phyloP scores from a whole-genome alignment of 1,140 invertebrate species.

The Pseudobourletiella spinata region DNA sequence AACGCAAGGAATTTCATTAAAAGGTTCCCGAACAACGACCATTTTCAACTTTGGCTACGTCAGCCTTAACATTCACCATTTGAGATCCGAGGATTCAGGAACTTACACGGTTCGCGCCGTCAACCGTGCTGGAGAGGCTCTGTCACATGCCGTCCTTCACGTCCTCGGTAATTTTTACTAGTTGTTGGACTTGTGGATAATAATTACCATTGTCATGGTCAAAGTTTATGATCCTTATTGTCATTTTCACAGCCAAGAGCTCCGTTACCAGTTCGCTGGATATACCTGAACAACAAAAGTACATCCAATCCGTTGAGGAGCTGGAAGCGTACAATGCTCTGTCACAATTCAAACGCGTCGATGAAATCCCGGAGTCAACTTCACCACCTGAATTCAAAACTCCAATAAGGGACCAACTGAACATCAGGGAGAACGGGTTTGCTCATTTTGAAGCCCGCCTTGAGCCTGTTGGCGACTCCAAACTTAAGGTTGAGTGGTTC shows the following conservation, averaged over 20 bases:
- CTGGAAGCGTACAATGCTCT: slow-evolving; percentile 72
- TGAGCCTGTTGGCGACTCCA: slow-evolving; percentile 84
- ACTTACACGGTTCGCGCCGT: slow-evolving; percentile 81
- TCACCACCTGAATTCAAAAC: slow-evolving; percentile 83
- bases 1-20: not conserved
- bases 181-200: too few species aligned
- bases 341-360: slow-evolving; percentile 58
- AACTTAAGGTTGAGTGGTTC: slow-evolving; percentile 87
- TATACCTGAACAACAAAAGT: slow-evolving; percentile 41
- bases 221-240: too few species aligned
- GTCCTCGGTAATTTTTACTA: slow-evolving; percentile 19
- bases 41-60: slow-evolving; percentile 98
- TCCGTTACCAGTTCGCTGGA: slow-evolving; percentile 1
- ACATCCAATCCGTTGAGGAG: slow-evolving; percentile 85
- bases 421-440: slow-evolving; percentile 83
- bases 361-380: slow-evolving; percentile 65
- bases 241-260: slow-evolving; percentile 7
- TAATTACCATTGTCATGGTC: not conserved
- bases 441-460: slow-evolving; percentile 93
- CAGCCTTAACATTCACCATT: slow-evolving; percentile 93
- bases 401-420: slow-evolving; percentile 78
- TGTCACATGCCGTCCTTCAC: slow-evolving; percentile 35
- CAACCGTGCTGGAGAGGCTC: slow-evolving; percentile 64
- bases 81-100: slow-evolving; percentile 87
- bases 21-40: slow-evolving; percentile 80